Base-by-base conservation (phyloP, 2,888 invertebrate genomes). In the Athalia circularis region DNA sequence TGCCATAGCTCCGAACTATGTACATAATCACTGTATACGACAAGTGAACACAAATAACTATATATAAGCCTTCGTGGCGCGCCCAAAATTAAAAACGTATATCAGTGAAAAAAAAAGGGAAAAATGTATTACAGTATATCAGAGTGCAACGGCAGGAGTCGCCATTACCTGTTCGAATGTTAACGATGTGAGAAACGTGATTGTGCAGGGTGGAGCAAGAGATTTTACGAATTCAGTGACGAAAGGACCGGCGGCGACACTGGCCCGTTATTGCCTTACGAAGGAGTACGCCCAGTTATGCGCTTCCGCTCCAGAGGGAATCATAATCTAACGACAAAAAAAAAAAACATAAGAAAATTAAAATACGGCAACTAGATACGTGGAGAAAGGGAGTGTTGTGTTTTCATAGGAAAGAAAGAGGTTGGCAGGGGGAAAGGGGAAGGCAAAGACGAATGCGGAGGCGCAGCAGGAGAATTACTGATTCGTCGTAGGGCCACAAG, bases 301-400 rank as follows among this genome's bases (percentile, higher is more conserved):
- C 84, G 84, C 83, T 85, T 85, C 85, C 85, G 84, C 82, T 83
- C 84, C 84, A 84, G 83, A 83, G 82, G 80, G 84, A 85, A 85
- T 83, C 79, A 70, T 62, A 79, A 65, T 59, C 77, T 29, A 64
- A 67, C 29, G 62, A 77, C 67, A 48, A 68, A 68, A 4, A 68
- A 50, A 11, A 65, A n/a, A 13, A 54, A 29, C 11, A 29, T 7
- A 13, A 47, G 67, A 67, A 68, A 47, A 62, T 70, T 9, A 15
- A 45, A 43, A 67, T 54, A 54, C 54, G 13, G 45, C n/a, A 65
- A 70, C 47, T n/a, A 54, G 67, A 76, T 74, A 74, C 65, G 62
- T 75, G 67, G 54, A 7, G 79, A 47, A 77, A 79, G 79, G 52
- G 65, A 59, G 68, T 45, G 68, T 52, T 72, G 54, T 79, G 48